Evolutionary conservation across 2,113 vertebrate species (phyloP), one percentile per base, ranked within the genome.

Genomic region (Malurus cyaneus): DNA sequence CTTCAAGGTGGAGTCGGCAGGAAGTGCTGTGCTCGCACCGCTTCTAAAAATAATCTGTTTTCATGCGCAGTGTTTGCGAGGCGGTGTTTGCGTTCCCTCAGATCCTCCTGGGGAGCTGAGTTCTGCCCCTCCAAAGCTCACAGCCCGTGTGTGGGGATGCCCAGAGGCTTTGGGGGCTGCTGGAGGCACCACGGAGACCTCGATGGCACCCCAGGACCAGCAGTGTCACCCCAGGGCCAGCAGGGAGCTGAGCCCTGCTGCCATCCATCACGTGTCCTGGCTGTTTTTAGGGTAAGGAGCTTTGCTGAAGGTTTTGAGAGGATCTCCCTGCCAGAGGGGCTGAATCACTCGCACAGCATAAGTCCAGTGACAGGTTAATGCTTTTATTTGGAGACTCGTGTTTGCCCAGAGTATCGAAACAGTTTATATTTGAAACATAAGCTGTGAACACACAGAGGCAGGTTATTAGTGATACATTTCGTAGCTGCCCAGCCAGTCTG

Each of bases 31-130:
- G 71, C 89, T 97, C 93, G 34, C 92, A 0, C 90, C 4, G 66
- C 59, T 69, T 31, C 93, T 96, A 96, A 96, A 98, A 97, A 96
- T 94, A 96, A 89, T 78, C 77, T 86, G 91, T 86, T 96, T 96
- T 92, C 49, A 8, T 96, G 70, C 28, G 10, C 79, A 4, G 76
- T 2, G 29, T 79, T 91, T 91, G 81, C 80, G 47, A 5, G 29
- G 31, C 61, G 31, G 81, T 21, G 61, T 69, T 78, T 71, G 92
- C 59, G 15, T 53, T 88, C n/a, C 57, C 13, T 50, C 23, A 53
- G 47, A 25, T 28, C 21, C 7, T 5, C 86, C 66, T 3, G 5
- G 57, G 50, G 66, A 34, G 86, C 32, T 2, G 24, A 60, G 44
- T 3, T 70, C 0, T 0, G 1, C 50, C 28, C 28, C 18, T 6